Evolutionary conservation across 2,797 vertebrate genomes (phyloP).

Genomic region (Diplodus puntazzo): DNA sequence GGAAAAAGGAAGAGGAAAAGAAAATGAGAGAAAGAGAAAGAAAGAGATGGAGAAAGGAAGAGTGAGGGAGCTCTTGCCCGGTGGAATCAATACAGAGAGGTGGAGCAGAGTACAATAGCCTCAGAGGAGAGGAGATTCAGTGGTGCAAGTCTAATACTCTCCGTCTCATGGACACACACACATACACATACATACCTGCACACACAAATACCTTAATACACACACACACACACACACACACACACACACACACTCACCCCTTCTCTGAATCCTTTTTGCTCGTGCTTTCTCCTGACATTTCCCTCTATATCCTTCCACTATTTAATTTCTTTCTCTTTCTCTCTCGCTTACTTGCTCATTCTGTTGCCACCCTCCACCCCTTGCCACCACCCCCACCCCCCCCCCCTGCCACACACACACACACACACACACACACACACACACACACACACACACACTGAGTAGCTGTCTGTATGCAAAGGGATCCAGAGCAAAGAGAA

Average conservation of each 20-base stretch:
- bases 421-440: conserved; percentile 26
- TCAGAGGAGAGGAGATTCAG: conserved; percentile 92
- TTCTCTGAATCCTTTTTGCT: conserved; percentile 69
- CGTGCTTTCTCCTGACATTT: conserved; percentile 79
- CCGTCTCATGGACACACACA: conserved; percentile 56
- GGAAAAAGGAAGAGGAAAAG: conserved; percentile 46
- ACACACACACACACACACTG: conserved; percentile 64
- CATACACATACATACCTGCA: conserved; percentile 26
- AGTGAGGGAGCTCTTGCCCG: conserved; percentile 68
- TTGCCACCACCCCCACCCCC: conserved; percentile 25
- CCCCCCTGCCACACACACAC: no score
- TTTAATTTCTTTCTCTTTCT: conserved; percentile 75
- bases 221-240: conserved; percentile 15
- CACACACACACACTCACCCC: conserved; percentile 21
- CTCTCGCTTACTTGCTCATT: conserved; percentile 62
- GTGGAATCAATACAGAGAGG: conserved; percentile 85
- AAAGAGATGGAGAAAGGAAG: conserved; percentile 45
- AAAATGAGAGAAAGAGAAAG: conserved; percentile 41
- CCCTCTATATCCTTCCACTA: conserved; percentile 75
- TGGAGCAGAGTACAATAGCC: conserved; percentile 90
- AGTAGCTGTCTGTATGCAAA: conserved; percentile 78
- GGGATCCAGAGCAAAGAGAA: conserved; percentile 83
- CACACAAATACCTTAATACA: conserved; percentile 70
- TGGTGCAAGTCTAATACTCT: conserved; percentile 95
- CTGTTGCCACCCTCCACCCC: conserved; percentile 50